Evolutionary conservation across 1,140 invertebrate genomes (phyloP), one percentile per base, ranked within the genome.

Genomic region (Homarus americanus): DNA sequence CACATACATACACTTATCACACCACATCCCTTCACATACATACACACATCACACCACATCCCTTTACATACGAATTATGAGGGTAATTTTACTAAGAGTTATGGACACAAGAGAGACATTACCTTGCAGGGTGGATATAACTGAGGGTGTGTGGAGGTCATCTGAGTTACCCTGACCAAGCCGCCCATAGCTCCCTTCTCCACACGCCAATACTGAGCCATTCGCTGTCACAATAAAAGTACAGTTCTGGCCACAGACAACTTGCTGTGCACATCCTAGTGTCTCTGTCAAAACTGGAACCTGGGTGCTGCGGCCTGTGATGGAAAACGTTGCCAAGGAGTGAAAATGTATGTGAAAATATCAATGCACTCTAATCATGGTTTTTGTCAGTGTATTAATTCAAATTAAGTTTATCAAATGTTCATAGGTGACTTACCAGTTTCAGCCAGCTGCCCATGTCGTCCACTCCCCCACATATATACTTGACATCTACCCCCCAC

Each of bases 111-210:
- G n/a, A n/a, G n/a, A 1, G 32, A 32, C 24, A 75, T 90, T 93
- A 95, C 95, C 96, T 95, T 96, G 96, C 34, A 96, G 93, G 72
- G 95, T 95, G 3, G 96, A 96, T 79, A 96, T 96, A n/a, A 96
- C 94, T 69, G 95, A 96, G 9, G 96, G 94, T 4, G 95, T 94
- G 87, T 96, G 95, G 20, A 95, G 94, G 93, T 96, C 95, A 93
- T 96, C 96, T 38, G 95, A 95, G 93, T 96, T 96, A 1, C 95
- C 96, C 92, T 95, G 95, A 7, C 95, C 95, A 9, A 96, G 93
- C 7, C 95, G 93, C 1, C 96, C 96, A 93, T 96, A 96, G 92
- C 94, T 95, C 0, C 95, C 95, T 93, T 96, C 95, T 1, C 96
- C 96, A 94, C 95, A 95, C 10, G 95, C 95, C 91, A 95, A 93